Conservation (phyloP, 2,888 invertebrate genomes). For the Pardosa pseudoannulata region DNA sequence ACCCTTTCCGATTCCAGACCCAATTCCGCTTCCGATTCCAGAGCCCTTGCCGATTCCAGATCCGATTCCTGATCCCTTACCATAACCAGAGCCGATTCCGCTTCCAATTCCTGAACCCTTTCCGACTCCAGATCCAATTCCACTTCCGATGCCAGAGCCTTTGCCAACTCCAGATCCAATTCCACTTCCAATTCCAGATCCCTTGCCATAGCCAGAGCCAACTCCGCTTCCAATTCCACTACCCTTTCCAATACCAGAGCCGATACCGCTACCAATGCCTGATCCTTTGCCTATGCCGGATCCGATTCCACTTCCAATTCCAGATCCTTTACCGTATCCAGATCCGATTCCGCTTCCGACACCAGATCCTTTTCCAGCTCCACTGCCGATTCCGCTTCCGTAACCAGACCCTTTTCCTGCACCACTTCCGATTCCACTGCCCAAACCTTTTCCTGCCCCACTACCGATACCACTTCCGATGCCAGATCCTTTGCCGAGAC, state of each 20-base stretch:
- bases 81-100: constrained; percentile 34
- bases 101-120: constrained; percentile 30
- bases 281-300: constrained; percentile 34
- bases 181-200: constrained; percentile 39
- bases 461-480: neutral
- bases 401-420: neutral
- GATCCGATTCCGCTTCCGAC: constrained; percentile 22
- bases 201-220: constrained; percentile 29
- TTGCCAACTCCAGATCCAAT: constrained; percentile 29
- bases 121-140: constrained; percentile 40
- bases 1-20: constrained; percentile 24
- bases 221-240: constrained; percentile 24
- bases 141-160: constrained; percentile 36
- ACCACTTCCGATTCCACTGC: neutral
- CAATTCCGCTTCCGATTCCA: constrained; percentile 30
- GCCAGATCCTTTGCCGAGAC: neutral
- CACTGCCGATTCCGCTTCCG: constrained; percentile 5
- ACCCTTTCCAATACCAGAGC: constrained; percentile 29
- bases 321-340: constrained; percentile 35
- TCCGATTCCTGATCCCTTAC: constrained; percentile 30
- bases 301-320: constrained; percentile 41
- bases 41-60: constrained; percentile 18
- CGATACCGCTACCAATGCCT: constrained; percentile 37
- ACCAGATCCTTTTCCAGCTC: neutral
- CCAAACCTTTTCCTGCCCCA: neutral